Evolutionary conservation across 2,888 invertebrate species (phyloP), one percentile per base, ranked within the genome.

Genomic region (Apocheima hispidaria): DNA sequence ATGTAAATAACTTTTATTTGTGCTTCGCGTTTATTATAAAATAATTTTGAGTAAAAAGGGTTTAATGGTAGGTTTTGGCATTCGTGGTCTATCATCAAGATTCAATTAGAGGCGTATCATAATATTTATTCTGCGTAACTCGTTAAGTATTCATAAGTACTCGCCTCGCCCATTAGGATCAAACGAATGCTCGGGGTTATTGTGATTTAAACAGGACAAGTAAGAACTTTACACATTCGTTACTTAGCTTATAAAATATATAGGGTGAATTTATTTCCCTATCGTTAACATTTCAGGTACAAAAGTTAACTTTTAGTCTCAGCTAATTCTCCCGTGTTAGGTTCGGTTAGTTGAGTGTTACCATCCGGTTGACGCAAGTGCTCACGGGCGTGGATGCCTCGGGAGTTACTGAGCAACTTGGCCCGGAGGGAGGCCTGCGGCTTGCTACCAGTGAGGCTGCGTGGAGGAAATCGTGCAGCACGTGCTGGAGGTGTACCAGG

Each of bases 61-160:
- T 52, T 38, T 9, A 12, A 46, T 36, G 28, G n/a, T 28, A 41
- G 28, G 30, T 20, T 26, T 49, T 51, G 58, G 52, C 4, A 46
- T 58, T 64, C 65, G 62, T 58, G 60, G 63, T 36, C 60, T 60
- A 61, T 68, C 66, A 59, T 66, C 68, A 66, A 65, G 51, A 68
- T 65, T 68, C 70, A 66, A 70, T 70, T 64, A 60, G 44, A 63
- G 60, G 54, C 49, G 56, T 41, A 43, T 57, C 52, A 52, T 61
- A 49, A 46, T 56, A 65, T 49, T 46, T 55, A 51, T 36, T 48
- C 51, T 49, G 54, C 18, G 20, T n/a, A 30, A 28, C 51, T 58
- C 23, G 23, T 60, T 54, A 54, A 50, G 18, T 54, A 54, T 49
- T 60, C 50, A 51, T 46, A 46, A 51, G 44, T 46, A 40, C 33